Evolutionary conservation across 2,888 invertebrate species (phyloP), one percentile per base, ranked within the genome.

Genomic region (Autographa gamma): DNA sequence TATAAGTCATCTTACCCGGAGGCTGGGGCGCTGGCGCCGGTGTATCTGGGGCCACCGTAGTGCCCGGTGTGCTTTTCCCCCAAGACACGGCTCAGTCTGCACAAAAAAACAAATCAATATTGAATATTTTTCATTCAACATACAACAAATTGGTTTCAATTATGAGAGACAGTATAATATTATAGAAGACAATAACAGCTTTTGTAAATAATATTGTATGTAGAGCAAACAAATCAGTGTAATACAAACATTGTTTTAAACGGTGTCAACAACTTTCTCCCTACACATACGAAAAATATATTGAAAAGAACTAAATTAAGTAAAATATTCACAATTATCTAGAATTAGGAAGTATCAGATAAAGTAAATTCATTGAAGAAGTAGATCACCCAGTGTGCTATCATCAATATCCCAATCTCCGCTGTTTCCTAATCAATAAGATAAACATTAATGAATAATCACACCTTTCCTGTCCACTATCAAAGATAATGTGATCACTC

Each of bases 41-140:
- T 88, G 95, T 95, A 84, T 95, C 95, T 90, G 95, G 95, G 95
- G 95, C 95, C 95, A 95, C 95, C 95, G 96, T 95, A 95, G 95
- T 94, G 95, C 94, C 95, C 95, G 93, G 91, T 90, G 91, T 92
- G 91, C 94, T 94, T 93, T 94, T 95, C 84, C 94, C 95, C 95
- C 95, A 95, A 95, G 95, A 96, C 95, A 96, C 95, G 95, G 95
- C 94, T 92, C 93, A 86, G 89, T 92, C 95, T 95, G 88, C 16
- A 7, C 1, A 14, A 58, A 70, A n/a, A 14, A 81, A 73, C 76
- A 81, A 52, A 13, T 63, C 25, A 7, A 25, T 31, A 9, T 11
- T 13, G 0, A 25, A 25, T 19, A 58, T 14, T 58, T 13, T 25
- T 11, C 38, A 11, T 11, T 11, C 11, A 38, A 38, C 2, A 11